A percentile compares a stretch with the other conserved stretches of the same genome.
These are phyloP conservation scores for Branchipolynoe longqiensis DNA, from an alignment of 2,888 invertebrate species.

Conservation along the genomic window DNA sequence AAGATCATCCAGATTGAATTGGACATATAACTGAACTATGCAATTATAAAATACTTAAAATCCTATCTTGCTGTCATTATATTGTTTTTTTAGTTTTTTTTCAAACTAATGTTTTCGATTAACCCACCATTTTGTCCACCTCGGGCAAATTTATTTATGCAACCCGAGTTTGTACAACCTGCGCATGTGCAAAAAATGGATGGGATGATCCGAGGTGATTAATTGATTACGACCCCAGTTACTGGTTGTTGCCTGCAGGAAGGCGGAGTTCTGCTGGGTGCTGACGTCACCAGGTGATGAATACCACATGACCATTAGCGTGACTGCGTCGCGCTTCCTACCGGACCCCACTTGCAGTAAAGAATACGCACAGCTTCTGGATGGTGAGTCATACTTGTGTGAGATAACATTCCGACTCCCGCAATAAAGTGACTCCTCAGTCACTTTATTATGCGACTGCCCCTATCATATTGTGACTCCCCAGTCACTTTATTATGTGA, in stretches of 20 bases:
- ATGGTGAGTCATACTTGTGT: conserved; percentile 24
- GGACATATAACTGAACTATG: no score
- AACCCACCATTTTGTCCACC: no score
- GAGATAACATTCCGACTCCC: background rate
- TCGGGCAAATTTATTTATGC: no score
- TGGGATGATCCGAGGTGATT: no score
- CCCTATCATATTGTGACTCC: no score
- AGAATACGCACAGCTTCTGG: conserved; percentile 2
- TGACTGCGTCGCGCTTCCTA: background rate
- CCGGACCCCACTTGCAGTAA: background rate
- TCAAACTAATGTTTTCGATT: background rate
- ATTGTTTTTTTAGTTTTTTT: background rate
- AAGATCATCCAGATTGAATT: no score
- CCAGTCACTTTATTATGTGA: no score
- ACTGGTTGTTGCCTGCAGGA: background rate
- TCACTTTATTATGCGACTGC: no score
- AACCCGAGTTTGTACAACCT: no score
- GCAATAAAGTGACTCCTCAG: no score
- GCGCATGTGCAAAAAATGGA: no score
- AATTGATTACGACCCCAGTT: background rate
- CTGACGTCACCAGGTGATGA: conserved; percentile 3
- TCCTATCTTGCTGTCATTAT: background rate
- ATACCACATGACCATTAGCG: background rate
- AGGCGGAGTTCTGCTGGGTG: conserved; percentile 14
- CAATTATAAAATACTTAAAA: no score